Conservation (phyloP, 2,113 vertebrate genomes). For the Podocnemis expansa region DNA sequence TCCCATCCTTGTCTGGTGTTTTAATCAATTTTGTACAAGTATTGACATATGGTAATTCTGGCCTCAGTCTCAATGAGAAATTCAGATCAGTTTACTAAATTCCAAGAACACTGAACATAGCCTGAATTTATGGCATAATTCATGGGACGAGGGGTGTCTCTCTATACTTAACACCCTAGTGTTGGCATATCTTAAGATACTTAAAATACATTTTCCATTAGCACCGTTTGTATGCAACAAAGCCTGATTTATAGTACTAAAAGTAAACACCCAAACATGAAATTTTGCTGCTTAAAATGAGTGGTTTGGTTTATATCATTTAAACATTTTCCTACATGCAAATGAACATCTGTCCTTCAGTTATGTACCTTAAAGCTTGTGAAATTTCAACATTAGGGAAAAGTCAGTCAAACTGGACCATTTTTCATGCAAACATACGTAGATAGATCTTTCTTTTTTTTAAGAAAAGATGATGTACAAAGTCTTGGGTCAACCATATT, state of each 20-base stretch:
- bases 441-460: background rate
- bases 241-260: slow-evolving; percentile 7
- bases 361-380: background rate
- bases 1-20: background rate
- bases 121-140: slow-evolving; percentile 7
- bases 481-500: background rate
- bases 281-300: slow-evolving; percentile 38
- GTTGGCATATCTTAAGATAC: slow-evolving; percentile 13
- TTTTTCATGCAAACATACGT: background rate
- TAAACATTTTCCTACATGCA: background rate
- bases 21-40: slow-evolving; percentile 35
- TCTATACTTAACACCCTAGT: background rate
- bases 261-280: background rate
- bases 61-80: background rate
- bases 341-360: slow-evolving; percentile 13
- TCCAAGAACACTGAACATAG: slow-evolving; percentile 17
- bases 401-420: background rate
- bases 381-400: background rate
- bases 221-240: background rate
- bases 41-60: background rate
- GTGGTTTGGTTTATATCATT: slow-evolving; percentile 5
- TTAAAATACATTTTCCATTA: slow-evolving; percentile 31
- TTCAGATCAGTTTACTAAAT: slow-evolving; percentile 17
- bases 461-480: background rate
- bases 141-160: background rate